Conservation (phyloP, 2,113 vertebrate genomes). For the Pelvicachromis taeniatus region DNA sequence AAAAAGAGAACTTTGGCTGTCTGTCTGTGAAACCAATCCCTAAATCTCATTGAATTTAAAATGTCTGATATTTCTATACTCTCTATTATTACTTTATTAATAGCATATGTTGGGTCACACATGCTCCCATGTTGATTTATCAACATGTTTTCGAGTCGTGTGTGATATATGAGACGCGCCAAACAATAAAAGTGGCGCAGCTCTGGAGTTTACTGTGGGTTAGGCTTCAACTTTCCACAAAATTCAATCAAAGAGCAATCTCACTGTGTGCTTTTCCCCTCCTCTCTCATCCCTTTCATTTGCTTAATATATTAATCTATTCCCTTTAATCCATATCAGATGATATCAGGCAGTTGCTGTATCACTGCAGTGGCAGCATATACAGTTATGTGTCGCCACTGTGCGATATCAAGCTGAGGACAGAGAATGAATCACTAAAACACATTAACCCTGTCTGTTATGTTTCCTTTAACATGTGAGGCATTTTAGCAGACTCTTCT, state of each 20-base stretch:
- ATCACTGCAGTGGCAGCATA: slow-evolving; percentile 19
- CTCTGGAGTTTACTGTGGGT: background rate
- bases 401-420: slow-evolving; percentile 9
- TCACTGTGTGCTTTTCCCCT: background rate
- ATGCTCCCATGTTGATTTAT: background rate
- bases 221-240: slow-evolving; percentile 2
- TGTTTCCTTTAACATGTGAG: slow-evolving; percentile 11
- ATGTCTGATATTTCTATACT: slow-evolving; percentile 14
- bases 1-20: slow-evolving; percentile 46
- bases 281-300: slow-evolving; percentile 31
- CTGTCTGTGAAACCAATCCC: slow-evolving; percentile 43
- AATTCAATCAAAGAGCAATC: slow-evolving; percentile 4
- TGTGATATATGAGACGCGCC: background rate
- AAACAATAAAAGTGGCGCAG: background rate
- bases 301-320: slow-evolving; percentile 63
- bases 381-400: slow-evolving; percentile 18
- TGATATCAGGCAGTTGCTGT: slow-evolving; percentile 41
- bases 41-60: slow-evolving; percentile 48
- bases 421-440: slow-evolving; percentile 11
- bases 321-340: slow-evolving; percentile 62
- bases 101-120: background rate
- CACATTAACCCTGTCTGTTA: slow-evolving; percentile 10
- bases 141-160: background rate
- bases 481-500: slow-evolving; percentile 3
- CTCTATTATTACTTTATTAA: slow-evolving; percentile 1